Evolutionary conservation across 2,888 invertebrate genomes (phyloP).

Genomic region (Plagiodera versicolora): DNA sequence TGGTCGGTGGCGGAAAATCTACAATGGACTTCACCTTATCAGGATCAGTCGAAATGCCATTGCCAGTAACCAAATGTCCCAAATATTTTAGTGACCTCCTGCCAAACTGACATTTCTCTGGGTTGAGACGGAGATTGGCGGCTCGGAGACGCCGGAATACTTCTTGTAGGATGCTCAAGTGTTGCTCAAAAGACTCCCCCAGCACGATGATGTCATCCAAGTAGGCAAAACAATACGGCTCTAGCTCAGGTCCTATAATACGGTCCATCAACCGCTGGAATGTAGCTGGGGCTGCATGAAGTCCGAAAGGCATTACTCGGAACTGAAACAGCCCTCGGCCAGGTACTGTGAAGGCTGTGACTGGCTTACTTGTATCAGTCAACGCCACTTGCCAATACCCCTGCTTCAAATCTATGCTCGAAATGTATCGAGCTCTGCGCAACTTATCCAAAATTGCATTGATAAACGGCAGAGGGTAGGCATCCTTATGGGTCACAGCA

Average conservation of each 20-base stretch:
- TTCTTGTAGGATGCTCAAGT: background rate
- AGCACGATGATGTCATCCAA: background rate
- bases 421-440: constrained; percentile 32
- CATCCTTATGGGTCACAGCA: constrained; percentile 25
- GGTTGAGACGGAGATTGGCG: constrained; percentile 14
- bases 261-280: background rate
- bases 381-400: constrained; percentile 41
- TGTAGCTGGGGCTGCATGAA: constrained; percentile 28
- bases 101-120: constrained; percentile 22
- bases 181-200: background rate
- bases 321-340: constrained; percentile 40
- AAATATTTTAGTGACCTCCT: constrained; percentile 12
- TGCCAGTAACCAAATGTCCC: constrained; percentile 11
- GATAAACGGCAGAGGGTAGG: constrained; percentile 39
- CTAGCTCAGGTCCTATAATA: background rate
- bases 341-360: constrained; percentile 40
- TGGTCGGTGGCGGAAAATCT: background rate
- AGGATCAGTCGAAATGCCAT: background rate
- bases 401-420: constrained; percentile 23
- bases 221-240: background rate
- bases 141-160: constrained; percentile 14
- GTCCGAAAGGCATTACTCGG: constrained; percentile 41
- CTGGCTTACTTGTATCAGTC: constrained; percentile 22
- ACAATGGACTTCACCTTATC: constrained; percentile 9
- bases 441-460: constrained; percentile 36